Conservation (phyloP, 2,888 invertebrate genomes). For the Callyntrura guangdongensis region DNA sequence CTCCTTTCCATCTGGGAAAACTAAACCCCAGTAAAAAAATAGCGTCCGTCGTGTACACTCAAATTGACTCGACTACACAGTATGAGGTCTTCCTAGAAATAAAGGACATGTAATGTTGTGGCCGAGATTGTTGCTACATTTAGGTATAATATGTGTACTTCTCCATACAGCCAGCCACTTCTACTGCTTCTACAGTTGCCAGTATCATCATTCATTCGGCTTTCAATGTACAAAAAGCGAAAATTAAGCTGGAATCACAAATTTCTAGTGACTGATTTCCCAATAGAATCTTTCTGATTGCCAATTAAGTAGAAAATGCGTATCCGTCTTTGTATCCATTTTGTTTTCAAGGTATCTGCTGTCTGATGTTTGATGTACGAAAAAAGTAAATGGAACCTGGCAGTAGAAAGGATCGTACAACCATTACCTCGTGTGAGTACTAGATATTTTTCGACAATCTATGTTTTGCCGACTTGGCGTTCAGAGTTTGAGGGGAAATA, state of each 20-base stretch:
- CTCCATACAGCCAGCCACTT: not conserved
- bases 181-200: not conserved
- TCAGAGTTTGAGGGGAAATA: not conserved
- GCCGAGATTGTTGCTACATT: conserved; percentile 4
- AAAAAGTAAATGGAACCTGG: not conserved
- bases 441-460: no score
- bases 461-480: conserved; percentile 10
- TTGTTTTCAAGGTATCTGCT: not conserved
- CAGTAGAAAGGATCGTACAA: not conserved
- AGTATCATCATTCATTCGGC: no score
- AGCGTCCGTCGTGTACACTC: conserved; percentile 45
- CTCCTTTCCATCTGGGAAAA: conserved; percentile 24
- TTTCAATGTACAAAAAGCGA: not conserved
- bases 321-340: not conserved
- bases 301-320: conserved; percentile 50
- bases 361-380: not conserved
- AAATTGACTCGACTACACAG: conserved; percentile 51
- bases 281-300: conserved; percentile 49
- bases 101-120: conserved; percentile 15
- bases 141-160: not conserved
- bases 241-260: conserved; percentile 29
- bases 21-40: not conserved
- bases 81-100: conserved; percentile 15
- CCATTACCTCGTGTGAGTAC: not conserved
- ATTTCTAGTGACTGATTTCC: conserved; percentile 55